A percentile compares a stretch with the other conserved stretches of the same genome.
Conservation (phyloP, 30 jellyfish, hydroid and myxozoan genomes). For the Phacellophora camtschatica region DNA sequence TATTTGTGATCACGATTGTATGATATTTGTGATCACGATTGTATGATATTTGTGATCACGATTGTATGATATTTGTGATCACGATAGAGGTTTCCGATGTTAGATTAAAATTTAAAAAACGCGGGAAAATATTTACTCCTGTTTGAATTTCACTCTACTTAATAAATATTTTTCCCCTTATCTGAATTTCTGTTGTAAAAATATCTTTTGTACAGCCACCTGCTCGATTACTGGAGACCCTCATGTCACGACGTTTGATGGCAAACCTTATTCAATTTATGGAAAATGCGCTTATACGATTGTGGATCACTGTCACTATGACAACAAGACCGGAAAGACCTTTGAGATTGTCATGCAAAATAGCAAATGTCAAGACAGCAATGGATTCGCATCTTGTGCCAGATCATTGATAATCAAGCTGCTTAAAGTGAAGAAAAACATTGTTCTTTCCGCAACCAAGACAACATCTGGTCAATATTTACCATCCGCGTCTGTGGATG, state of each 20-base stretch:
- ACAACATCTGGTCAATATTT: constrained; percentile 22
- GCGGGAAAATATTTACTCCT: too few species aligned
- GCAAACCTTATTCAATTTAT: constrained; percentile 85
- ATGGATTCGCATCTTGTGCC: constrained; percentile 80
- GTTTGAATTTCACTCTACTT: too few species aligned
- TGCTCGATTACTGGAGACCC: constrained; percentile 95
- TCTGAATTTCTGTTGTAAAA: too few species aligned
- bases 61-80: too few species aligned
- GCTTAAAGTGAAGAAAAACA: constrained; percentile 48
- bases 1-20: too few species aligned
- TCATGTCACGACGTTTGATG: constrained; percentile 95
- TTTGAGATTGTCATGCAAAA: constrained; percentile 82
- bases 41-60: too few species aligned
- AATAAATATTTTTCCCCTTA: too few species aligned
- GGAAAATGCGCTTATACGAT: constrained; percentile 95
- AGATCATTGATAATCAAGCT: constrained; percentile 77
- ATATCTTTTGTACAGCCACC: too few species aligned
- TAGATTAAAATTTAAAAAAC: too few species aligned
- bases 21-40: too few species aligned
- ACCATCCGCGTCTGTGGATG: constrained; percentile 78
- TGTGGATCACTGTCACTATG: constrained; percentile 91
- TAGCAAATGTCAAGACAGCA: constrained; percentile 67
- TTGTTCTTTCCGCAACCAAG: constrained; percentile 45
- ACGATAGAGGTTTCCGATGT: too few species aligned
- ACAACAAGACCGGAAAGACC: constrained; percentile 59